Conservation (phyloP, 1,140 invertebrate genomes). For the Reticulitermes speratus region DNA sequence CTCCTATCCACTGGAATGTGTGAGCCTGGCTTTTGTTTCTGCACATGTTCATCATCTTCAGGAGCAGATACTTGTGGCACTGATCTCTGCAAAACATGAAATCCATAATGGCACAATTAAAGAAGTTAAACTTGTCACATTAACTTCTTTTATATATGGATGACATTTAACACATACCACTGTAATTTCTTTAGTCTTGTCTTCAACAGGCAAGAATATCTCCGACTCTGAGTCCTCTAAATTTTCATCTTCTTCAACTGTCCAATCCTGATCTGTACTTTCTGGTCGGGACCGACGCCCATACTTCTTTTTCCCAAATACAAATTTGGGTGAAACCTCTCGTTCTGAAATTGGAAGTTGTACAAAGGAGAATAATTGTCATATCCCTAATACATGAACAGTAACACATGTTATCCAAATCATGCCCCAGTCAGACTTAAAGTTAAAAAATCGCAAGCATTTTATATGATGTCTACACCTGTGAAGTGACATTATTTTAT, state of each 20-base stretch:
- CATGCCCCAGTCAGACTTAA: no score
- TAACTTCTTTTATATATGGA: background rate
- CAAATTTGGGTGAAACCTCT: slow-evolving; percentile 70
- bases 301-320: slow-evolving; percentile 75
- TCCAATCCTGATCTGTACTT: slow-evolving; percentile 37
- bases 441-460: no score
- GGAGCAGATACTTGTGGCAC: background rate
- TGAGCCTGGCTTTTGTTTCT: background rate
- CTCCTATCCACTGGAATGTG: background rate
- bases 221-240: slow-evolving; percentile 29
- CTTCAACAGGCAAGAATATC: slow-evolving; percentile 21
- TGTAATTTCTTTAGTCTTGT: slow-evolving; percentile 17
- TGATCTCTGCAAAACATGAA: slow-evolving; percentile 11
- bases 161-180: background rate
- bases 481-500: no score
- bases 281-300: slow-evolving; percentile 64
- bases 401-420: no score
- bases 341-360: slow-evolving; percentile 44
- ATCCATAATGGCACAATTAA: background rate
- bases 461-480: no score
- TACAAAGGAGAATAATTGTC: no score
- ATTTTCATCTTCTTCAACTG: slow-evolving; percentile 27
- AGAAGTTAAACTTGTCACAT: background rate
- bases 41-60: background rate
- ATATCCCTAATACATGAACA: no score